Evolutionary conservation across 2,888 invertebrate genomes (phyloP).

Genomic region (Scaptodrosophila latifasciaeformis): DNA sequence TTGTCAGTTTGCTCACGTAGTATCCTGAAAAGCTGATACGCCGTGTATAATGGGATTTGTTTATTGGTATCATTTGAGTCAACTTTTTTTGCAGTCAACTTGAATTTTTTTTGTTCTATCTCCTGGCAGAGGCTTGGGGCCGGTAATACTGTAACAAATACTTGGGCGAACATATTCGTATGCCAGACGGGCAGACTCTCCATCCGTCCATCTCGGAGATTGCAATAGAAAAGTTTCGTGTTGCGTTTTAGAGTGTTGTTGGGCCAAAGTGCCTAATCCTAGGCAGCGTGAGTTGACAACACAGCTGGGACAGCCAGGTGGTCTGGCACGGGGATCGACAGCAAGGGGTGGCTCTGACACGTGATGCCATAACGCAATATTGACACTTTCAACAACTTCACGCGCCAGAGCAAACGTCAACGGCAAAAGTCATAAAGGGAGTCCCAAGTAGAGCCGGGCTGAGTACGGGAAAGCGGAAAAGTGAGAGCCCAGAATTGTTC

Average conservation of each 20-base stretch:
- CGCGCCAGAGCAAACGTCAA: slow-evolving; percentile 34
- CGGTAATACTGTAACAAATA: slow-evolving; percentile 12
- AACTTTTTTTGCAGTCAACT: slow-evolving; percentile 29
- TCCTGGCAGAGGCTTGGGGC: not conserved
- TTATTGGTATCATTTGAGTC: slow-evolving; percentile 73
- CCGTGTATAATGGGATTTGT: slow-evolving; percentile 74
- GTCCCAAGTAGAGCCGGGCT: slow-evolving; percentile 37
- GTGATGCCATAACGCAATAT: slow-evolving; percentile 68
- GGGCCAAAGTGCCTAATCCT: slow-evolving; percentile 61
- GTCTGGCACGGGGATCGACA: slow-evolving; percentile 23
- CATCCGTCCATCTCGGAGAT: slow-evolving; percentile 10
- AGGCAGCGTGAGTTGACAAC: slow-evolving; percentile 48
- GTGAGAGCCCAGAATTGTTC: slow-evolving; percentile 2
- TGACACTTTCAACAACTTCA: slow-evolving; percentile 69
- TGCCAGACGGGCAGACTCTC: slow-evolving; percentile 9
- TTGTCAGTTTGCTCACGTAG: slow-evolving; percentile 71
- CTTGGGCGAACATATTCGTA: slow-evolving; percentile 17
- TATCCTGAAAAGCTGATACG: slow-evolving; percentile 71
- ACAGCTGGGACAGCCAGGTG: slow-evolving; percentile 32
- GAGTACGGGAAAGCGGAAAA: not conserved
- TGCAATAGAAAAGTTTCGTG: slow-evolving; percentile 57
- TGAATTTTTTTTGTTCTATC: slow-evolving; percentile 8
- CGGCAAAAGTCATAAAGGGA: slow-evolving; percentile 65
- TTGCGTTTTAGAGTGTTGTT: slow-evolving; percentile 60
- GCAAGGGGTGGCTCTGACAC: slow-evolving; percentile 41